These are phyloP conservation scores for Drosophila anomalipes DNA, from an alignment of 2,888 invertebrate species.

Conservation along the genomic window DNA sequence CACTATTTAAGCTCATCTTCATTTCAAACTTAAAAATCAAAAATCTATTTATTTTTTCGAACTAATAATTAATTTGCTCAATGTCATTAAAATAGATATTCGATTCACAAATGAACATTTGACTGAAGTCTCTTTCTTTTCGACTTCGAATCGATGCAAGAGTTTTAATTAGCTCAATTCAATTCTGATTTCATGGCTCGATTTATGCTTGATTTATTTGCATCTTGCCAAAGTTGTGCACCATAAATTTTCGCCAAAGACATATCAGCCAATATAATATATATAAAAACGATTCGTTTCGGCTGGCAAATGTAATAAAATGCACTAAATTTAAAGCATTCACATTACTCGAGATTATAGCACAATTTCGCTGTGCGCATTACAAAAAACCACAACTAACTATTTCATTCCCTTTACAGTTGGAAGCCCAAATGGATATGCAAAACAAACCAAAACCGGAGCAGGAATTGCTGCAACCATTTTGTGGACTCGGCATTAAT, in stretches of 20 bases:
- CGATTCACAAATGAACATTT: background rate
- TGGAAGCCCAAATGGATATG: conserved; percentile 44
- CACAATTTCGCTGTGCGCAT: conserved; percentile 46
- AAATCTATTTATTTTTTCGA: background rate
- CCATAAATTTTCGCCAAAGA: background rate
- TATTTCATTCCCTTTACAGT: conserved; percentile 52
- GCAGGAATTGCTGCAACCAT: conserved; percentile 8
- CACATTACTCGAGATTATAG: conserved; percentile 45
- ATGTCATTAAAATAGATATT: background rate
- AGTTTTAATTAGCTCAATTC: background rate
- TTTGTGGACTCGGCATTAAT: conserved; percentile 38
- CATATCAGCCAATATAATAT: background rate
- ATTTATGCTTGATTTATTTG: background rate
- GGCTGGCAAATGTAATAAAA: conserved; percentile 7
- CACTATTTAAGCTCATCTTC: background rate
- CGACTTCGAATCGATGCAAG: background rate
- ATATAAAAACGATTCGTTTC: background rate
- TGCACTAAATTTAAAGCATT: conserved; percentile 22
- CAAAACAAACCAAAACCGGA: conserved; percentile 28
- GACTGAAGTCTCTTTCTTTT: background rate
- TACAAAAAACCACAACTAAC: conserved; percentile 36
- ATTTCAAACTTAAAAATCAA: too few relatives aligned
- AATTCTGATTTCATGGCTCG: background rate
- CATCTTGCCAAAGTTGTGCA: background rate
- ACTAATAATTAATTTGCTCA: background rate